phyloP scores from a whole-genome alignment of 2,888 invertebrate genomes.

The Hyppa rectilinea region DNA sequence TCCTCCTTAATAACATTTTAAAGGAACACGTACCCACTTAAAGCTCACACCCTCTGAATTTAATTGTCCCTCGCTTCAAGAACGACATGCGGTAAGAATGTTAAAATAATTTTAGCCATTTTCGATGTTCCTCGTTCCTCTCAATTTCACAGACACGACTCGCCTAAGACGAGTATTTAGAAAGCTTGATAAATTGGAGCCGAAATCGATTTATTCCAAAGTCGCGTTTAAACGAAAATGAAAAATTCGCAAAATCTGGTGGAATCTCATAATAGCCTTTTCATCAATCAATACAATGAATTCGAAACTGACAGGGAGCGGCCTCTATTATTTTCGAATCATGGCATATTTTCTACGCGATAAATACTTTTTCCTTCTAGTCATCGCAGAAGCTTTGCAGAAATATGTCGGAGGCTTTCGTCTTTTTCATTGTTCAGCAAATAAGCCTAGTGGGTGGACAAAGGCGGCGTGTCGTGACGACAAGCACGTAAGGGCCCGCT shows the following conservation, averaged over 20 bases:
- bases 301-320: slow-evolving; percentile 77
- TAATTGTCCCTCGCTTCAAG: slow-evolving; percentile 75
- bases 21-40: slow-evolving; percentile 71
- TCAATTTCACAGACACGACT: slow-evolving; percentile 80
- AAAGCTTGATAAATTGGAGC: slow-evolving; percentile 85
- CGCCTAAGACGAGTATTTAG: slow-evolving; percentile 81
- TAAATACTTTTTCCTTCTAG: slow-evolving; percentile 74
- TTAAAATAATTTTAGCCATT: slow-evolving; percentile 79
- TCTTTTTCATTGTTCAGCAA: slow-evolving; percentile 90
- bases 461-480: slow-evolving; percentile 88
- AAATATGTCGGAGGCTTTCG: slow-evolving; percentile 85
- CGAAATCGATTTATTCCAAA: slow-evolving; percentile 85
- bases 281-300: slow-evolving; percentile 87
- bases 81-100: slow-evolving; percentile 77
- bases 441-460: slow-evolving; percentile 90
- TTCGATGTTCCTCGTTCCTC: slow-evolving; percentile 81
- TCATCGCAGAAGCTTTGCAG: slow-evolving; percentile 75
- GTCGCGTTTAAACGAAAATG: slow-evolving; percentile 83
- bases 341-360: slow-evolving; percentile 77
- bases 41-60: slow-evolving; percentile 74
- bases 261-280: slow-evolving; percentile 85
- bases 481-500: slow-evolving; percentile 88
- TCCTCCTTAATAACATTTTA: slow-evolving; percentile 73
- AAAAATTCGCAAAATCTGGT: slow-evolving; percentile 85
- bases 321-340: slow-evolving; percentile 80